Base-by-base conservation (phyloP, 2,888 invertebrate species). In the Steinernema hermaphroditum region DNA sequence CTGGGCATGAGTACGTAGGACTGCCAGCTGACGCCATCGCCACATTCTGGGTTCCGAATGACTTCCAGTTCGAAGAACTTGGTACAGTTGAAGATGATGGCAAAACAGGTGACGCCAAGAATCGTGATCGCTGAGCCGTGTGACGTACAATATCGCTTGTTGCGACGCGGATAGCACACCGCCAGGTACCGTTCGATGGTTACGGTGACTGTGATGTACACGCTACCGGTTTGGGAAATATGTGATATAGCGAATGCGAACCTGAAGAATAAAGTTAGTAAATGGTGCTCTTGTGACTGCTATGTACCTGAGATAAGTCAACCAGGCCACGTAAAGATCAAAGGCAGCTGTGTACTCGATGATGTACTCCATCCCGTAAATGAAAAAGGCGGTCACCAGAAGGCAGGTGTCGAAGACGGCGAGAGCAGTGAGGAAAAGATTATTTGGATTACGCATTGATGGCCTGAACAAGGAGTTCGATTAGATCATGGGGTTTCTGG, bases 391-490 rank as follows among this genome's bases (percentile, higher is more conserved):
- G 68, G 93, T 93, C 72, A 87, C 83, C 83, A 96, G 93, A 81
- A 96, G 91, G 78, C 93, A 91, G 14, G 93, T 94, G 90, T 97
- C 97, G 88, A 94, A 94, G 82, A 93, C 91, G 29, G 96, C 96
- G 82, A 97, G 90, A 4, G 94, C 95, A 79, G 94, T 93, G 75
- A 97, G 90, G 86, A 96, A 91, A 88, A 94, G 93, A 89, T 96
- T 96, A 86, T 96, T 94, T 86, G 95, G 94, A 74, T 94, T 94
- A 84, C 93, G 91, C 96, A 96, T 96, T 88, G 95, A 93, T 29
- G 94, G 94, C 72, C 94, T 91, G 74, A 41, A 22, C 2, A 24
- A 54, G 27, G 12, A n/a, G 9, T 49, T 49, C 6, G 12, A 49
- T n/a, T n/a, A n/a, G n/a, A n/a, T n/a, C n/a, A n/a, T n/a, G n/a